Evolutionary conservation across 2,113 vertebrate genomes (phyloP).

Genomic region (Nyctereutes procyonoides): DNA sequence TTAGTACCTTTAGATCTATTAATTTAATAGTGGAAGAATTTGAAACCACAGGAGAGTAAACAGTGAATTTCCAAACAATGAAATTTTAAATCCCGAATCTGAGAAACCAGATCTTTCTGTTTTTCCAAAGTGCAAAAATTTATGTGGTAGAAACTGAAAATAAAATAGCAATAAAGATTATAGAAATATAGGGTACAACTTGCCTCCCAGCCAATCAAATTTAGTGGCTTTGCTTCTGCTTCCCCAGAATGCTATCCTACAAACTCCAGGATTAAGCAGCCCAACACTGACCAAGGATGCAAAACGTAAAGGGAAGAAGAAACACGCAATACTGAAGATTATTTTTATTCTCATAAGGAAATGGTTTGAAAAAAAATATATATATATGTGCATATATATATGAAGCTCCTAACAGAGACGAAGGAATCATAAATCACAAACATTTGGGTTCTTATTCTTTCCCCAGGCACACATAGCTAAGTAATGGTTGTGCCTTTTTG

Average conservation of each 20-base stretch:
- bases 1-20: constrained; percentile 33
- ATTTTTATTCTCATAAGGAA: constrained; percentile 51
- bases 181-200: neutral
- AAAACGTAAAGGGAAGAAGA: neutral
- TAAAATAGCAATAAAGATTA: neutral
- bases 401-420: neutral
- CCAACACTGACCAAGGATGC: neutral
- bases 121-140: neutral
- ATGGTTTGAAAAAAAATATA: constrained; percentile 2
- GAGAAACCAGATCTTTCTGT: constrained; percentile 36
- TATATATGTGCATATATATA: neutral
- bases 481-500: constrained; percentile 24
- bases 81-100: constrained; percentile 3
- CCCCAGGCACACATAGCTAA: neutral
- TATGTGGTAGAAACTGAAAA: neutral
- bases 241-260: neutral
- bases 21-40: constrained; percentile 25
- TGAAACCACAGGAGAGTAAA: neutral
- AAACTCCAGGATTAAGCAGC: neutral
- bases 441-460: constrained; percentile 51
- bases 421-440: constrained; percentile 58
- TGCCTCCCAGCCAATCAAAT: neutral
- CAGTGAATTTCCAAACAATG: constrained; percentile 31
- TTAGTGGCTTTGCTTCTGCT: neutral
- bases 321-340: neutral